Base-by-base conservation (phyloP, 2,797 vertebrate species). In the Falco biarmicus region DNA sequence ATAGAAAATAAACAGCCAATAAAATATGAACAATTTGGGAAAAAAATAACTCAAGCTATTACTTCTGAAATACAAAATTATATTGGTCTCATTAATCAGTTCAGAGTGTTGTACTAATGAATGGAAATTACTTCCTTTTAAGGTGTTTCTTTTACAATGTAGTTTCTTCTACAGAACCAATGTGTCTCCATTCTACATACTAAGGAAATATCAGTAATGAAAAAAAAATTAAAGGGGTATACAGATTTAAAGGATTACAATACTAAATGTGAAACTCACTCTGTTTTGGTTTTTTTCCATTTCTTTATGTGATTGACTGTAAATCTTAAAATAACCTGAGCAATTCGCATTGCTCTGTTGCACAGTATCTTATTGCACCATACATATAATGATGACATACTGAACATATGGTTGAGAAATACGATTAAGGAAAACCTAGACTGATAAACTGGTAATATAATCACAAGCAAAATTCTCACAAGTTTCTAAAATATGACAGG, bases 1-100 rank as follows among this genome's bases (percentile, higher is more conserved):
- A 94, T 32, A 94, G 68, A 87, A 96, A 95, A 91, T 54, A 95
- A 95, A 89, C 57, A 94, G 53, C 86, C 81, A 94, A 93, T 95
- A 95, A 97, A 95, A 95, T 59, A 78, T 17, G 43, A 92, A 85
- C 28, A 86, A 74, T 85, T 91, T 71, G 22, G 53, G 63, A 86
- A 95, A 93, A 94, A 94, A 93, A 79, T 6, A 82, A 64, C 59
- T 71, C 41, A 84, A 91, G 64, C 50, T 74, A 92, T 93, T 95
- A 69, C 59, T 94, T 94, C 57, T 53, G 54, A 95, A 91, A 87
- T 53, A 93, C 65, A 87, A 89, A 93, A 95, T 65, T 85, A 71
- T 91, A 93, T 74, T 89, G 57, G 43, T 68, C 64, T 85, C 84
- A 68, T 91, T 94, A 86, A 95, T 91, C 82, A 93, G 37, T 77